phyloP scores from a whole-genome alignment of 2,888 invertebrate genomes.

The Ennomos quercinarius region DNA sequence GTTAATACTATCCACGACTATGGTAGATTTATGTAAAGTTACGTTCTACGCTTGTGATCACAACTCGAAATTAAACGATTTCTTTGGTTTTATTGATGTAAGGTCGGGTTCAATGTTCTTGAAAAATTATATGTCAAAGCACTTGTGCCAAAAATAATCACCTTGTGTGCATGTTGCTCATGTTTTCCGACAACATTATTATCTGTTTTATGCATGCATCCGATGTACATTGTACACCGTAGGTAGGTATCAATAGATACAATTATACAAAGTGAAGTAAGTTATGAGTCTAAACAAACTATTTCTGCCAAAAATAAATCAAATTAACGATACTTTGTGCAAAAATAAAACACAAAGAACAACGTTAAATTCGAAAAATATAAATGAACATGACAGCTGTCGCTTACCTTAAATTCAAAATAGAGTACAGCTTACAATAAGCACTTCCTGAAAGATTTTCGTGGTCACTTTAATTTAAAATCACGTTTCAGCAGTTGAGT shows the following conservation, averaged over 20 bases:
- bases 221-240: constrained; percentile 4
- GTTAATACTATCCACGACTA: background rate
- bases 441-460: background rate
- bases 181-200: constrained; percentile 23
- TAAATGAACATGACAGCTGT: background rate
- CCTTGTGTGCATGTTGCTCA: constrained; percentile 35
- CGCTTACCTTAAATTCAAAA: constrained; percentile 10
- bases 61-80: background rate
- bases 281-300: background rate
- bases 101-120: constrained; percentile 41
- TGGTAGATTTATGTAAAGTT: background rate
- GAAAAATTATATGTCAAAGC: constrained; percentile 61
- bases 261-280: constrained; percentile 1
- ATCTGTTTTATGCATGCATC: constrained; percentile 11
- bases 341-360: constrained; percentile 18
- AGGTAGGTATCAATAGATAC: no score
- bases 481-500: constrained; percentile 26
- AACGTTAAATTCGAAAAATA: constrained; percentile 6
- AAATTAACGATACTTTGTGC: constrained; percentile 4
- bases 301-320: background rate
- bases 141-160: constrained; percentile 69
- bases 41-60: background rate
- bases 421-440: background rate
- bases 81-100: constrained; percentile 30
- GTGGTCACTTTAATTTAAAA: constrained; percentile 30